Conservation (phyloP, 2,113 vertebrate genomes). For the Stigmatopora nigra region DNA sequence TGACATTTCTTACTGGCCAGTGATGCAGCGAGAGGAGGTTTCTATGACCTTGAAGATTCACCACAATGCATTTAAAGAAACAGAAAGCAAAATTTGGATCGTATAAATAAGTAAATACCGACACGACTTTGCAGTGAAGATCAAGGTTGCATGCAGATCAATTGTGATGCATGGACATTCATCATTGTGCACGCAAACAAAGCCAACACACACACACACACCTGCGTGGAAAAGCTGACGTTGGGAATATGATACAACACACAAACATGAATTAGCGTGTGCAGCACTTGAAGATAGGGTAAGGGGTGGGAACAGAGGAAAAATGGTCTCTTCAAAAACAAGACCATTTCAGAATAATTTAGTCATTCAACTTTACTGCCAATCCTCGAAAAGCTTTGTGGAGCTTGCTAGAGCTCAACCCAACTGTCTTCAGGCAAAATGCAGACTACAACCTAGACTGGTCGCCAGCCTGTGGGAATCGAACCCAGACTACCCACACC, state of each 20-base stretch:
- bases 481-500: no score
- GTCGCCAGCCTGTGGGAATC: no score
- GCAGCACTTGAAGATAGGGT: background rate
- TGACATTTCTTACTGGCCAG: background rate
- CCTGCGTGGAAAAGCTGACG: conserved; percentile 1
- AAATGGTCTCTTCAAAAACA: background rate
- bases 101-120: background rate
- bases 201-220: background rate
- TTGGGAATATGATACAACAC: background rate
- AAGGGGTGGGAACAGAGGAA: background rate
- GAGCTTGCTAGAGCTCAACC: no score
- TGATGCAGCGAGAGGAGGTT: background rate
- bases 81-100: background rate
- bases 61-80: background rate
- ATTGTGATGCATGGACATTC: conserved; percentile 16
- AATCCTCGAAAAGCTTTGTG: no score
- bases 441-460: no score
- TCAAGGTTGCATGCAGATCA: conserved; percentile 17
- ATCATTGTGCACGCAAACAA: conserved; percentile 14
- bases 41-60: background rate
- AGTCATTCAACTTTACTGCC: no score
- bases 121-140: conserved; percentile 10
- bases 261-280: conserved; percentile 7
- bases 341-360: background rate
- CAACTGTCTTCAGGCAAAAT: no score